phyloP scores from a whole-genome alignment of 2,113 vertebrate genomes.

The Melanerpes aurifrons region DNA sequence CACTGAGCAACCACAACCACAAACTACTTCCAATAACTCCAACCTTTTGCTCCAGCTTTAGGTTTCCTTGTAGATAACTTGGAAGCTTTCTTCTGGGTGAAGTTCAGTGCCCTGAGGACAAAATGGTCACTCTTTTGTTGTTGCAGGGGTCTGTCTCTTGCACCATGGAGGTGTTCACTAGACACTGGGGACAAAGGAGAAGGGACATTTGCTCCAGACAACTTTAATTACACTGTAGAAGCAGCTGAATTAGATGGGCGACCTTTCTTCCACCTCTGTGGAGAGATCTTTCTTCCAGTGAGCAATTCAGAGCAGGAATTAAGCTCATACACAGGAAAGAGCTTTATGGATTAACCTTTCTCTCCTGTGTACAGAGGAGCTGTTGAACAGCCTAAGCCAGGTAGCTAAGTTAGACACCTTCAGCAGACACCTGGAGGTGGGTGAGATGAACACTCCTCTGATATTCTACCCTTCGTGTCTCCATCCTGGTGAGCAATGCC shows the following conservation, averaged over 20 bases:
- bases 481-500: not conserved
- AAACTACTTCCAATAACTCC: conserved; percentile 39
- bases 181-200: not conserved
- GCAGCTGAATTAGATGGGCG: not conserved
- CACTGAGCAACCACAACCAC: conserved; percentile 23
- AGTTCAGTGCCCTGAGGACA: not conserved
- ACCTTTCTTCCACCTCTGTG: not conserved
- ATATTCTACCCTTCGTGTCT: not conserved
- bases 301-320: not conserved
- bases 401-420: not conserved
- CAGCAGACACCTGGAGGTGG: not conserved
- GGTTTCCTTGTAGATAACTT: not conserved
- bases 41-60: conserved; percentile 5
- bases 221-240: not conserved
- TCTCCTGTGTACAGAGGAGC: not conserved
- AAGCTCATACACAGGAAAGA: not conserved
- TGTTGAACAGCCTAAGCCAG: not conserved
- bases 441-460: not conserved
- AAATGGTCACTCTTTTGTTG: not conserved
- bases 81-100: not conserved
- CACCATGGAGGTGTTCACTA: not conserved
- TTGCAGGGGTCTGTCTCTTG: not conserved
- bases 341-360: not conserved
- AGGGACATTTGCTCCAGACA: not conserved
- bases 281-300: not conserved